phyloP scores from a whole-genome alignment of 2,797 vertebrate genomes.

The Fringilla coelebs region DNA sequence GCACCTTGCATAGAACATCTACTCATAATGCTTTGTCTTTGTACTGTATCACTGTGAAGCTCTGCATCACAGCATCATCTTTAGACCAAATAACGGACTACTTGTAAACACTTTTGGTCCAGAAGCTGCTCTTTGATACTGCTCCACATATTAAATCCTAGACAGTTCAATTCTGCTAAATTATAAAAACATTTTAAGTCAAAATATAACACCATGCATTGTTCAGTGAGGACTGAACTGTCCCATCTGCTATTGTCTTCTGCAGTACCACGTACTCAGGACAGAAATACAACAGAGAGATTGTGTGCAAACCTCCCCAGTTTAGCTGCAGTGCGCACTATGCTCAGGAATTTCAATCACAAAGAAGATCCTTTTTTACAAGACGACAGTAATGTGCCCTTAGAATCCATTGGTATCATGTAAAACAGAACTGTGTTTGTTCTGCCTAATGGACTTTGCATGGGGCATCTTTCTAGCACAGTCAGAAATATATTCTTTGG shows the following conservation, averaged over 20 bases:
- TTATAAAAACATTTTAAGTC: neutral
- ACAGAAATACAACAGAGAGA: slow-evolving; percentile 34
- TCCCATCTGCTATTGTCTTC: slow-evolving; percentile 33
- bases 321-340: slow-evolving; percentile 56
- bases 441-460: slow-evolving; percentile 46
- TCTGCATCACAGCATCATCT: neutral
- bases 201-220: neutral
- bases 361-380: slow-evolving; percentile 66
- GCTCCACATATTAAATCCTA: neutral
- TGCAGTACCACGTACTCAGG: neutral
- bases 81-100: neutral
- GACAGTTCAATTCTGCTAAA: neutral
- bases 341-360: slow-evolving; percentile 64
- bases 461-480: slow-evolving; percentile 32
- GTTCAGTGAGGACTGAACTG: neutral
- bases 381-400: slow-evolving; percentile 13
- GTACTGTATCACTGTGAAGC: neutral
- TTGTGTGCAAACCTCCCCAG: slow-evolving; percentile 67
- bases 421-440: slow-evolving; percentile 56
- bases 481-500: slow-evolving; percentile 53
- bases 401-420: neutral
- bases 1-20: neutral
- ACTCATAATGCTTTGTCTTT: neutral
- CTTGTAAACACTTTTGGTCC: neutral
- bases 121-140: neutral